Base-by-base conservation (phyloP, 2,888 invertebrate genomes). In the Marasmarcha lunaedactyla region DNA sequence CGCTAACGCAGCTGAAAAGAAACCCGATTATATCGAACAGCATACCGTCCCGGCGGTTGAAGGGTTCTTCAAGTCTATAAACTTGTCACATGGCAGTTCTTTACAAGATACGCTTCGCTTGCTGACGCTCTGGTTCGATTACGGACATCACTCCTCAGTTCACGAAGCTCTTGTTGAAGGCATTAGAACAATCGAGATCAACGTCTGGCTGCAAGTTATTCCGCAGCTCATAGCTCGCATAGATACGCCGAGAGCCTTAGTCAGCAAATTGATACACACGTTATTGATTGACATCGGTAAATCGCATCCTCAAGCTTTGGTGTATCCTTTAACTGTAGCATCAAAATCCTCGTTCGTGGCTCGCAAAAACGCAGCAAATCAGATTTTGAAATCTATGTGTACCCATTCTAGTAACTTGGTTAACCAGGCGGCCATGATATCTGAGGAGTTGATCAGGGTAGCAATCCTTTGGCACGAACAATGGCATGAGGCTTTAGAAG, bases 401-500 rank as follows among this genome's bases (percentile, higher is more conserved):
- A 98, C 98, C 47, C 95, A 97, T 71, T 96, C 95, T 38, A 91
- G 89, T 11, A 90, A 89, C 15, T 81, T 99, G 36, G 98, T 99
- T 1, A 92, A 93, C 54, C 98, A 99, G 69, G 98, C 98, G 0
- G 89, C 96, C 55, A 92, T 97, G 92, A 97, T 96, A 45, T 91
- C 97, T 35, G 98, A 98, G 56, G 99, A 99, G 71, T 84, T 99
- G 37, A 98, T 99, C 42, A 86, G 98, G 40, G 97, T 98, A 1
- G 98, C 99, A 1, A 99, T 99, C 49, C 79, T 99, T 12, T 99
- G 99, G 99, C 98, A 99, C 62, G 99, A 99, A 68, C 90, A 97
- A 58, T 99, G 99, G 99, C 97, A 98, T 63, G 99, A 99, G 68
- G 98, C 97, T 0, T 74, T 99, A 13, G 94, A 95, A 57, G 98